phyloP scores from a whole-genome alignment of 2,888 invertebrate genomes.

The Macropis europaea region DNA sequence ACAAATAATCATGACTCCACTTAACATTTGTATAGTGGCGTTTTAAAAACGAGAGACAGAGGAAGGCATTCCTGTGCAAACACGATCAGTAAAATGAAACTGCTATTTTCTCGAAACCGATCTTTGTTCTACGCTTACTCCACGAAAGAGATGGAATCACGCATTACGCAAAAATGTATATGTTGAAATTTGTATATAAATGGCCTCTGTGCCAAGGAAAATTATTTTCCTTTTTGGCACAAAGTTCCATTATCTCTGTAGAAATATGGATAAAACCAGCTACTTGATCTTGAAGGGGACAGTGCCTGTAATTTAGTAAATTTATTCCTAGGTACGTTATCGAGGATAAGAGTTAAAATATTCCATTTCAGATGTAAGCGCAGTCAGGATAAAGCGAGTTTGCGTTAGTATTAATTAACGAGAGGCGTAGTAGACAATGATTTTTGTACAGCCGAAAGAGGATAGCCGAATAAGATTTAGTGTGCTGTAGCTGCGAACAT shows the following conservation, averaged over 20 bases:
- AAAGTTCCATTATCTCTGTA: slow-evolving; percentile 43
- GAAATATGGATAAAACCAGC: slow-evolving; percentile 36
- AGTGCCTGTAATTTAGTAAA: slow-evolving; percentile 68
- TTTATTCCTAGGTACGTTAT: slow-evolving; percentile 52
- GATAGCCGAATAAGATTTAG: slow-evolving; percentile 57
- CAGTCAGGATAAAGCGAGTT: slow-evolving; percentile 48
- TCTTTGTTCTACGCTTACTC: slow-evolving; percentile 34
- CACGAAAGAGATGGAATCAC: slow-evolving; percentile 29
- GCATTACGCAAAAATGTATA: slow-evolving; percentile 19
- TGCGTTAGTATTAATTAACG: slow-evolving; percentile 56
- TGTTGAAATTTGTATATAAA: slow-evolving; percentile 42
- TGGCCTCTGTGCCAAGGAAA: slow-evolving; percentile 49
- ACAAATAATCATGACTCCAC: not conserved
- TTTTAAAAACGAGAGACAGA: slow-evolving; percentile 22
- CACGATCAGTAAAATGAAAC: slow-evolving; percentile 14
- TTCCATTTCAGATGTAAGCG: slow-evolving; percentile 43
- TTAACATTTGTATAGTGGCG: not conserved
- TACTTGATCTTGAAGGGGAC: slow-evolving; percentile 56
- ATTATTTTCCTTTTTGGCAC: slow-evolving; percentile 34
- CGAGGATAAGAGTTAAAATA: slow-evolving; percentile 40
- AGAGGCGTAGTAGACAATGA: slow-evolving; percentile 51
- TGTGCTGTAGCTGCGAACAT: slow-evolving; percentile 57
- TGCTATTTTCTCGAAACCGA: slow-evolving; percentile 20
- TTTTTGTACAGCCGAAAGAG: slow-evolving; percentile 63
- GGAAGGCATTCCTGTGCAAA: slow-evolving; percentile 38